A percentile compares a stretch with the other conserved stretches of the same genome.
Conservation (phyloP, 2,888 invertebrate species). For the Lampropteryx suffumata region DNA sequence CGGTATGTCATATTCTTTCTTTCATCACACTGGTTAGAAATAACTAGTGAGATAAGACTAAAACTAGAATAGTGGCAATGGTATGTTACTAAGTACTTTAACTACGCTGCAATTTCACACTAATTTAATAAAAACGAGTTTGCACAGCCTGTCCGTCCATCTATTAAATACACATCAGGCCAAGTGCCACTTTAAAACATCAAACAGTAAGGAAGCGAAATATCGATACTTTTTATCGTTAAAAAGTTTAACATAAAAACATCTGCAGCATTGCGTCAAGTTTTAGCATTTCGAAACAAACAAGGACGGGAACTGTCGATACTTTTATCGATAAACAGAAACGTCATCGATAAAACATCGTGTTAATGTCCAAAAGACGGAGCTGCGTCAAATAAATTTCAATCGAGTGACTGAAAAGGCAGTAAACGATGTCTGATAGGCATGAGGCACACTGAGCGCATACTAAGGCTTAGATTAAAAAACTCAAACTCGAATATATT, state of each 20-base stretch:
- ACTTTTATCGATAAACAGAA: slow-evolving; percentile 13
- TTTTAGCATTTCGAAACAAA: slow-evolving; percentile 1
- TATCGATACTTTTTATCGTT: slow-evolving; percentile 31
- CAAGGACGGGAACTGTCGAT: slow-evolving; percentile 10
- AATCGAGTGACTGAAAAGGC: slow-evolving; percentile 42
- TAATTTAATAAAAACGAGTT: slow-evolving; percentile 10
- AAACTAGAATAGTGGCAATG: too few relatives aligned
- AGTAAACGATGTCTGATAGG: slow-evolving; percentile 16
- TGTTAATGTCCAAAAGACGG: slow-evolving; percentile 36
- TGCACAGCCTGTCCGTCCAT: slow-evolving; percentile 2
- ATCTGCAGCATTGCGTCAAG: slow-evolving; percentile 11
- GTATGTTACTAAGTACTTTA: too few relatives aligned
- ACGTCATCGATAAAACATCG: slow-evolving; percentile 38
- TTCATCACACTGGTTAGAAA: too few relatives aligned
- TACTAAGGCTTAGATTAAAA: too few relatives aligned
- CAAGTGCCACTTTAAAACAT: slow-evolving; percentile 7
- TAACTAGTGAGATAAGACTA: too few relatives aligned
- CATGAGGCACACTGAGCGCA: neutral
- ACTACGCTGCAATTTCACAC: neutral
- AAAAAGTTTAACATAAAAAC: slow-evolving; percentile 12
- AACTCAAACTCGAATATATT: too few relatives aligned
- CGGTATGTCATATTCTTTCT: too few relatives aligned
- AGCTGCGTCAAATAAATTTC: slow-evolving; percentile 48
- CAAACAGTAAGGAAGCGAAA: slow-evolving; percentile 12
- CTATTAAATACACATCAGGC: slow-evolving; percentile 15